Percentiles rank a stretch among this genome's conserved stretches.
Evolutionary conservation across 2,113 vertebrate genomes (phyloP).

Genomic region (Odontesthes bonariensis): DNA sequence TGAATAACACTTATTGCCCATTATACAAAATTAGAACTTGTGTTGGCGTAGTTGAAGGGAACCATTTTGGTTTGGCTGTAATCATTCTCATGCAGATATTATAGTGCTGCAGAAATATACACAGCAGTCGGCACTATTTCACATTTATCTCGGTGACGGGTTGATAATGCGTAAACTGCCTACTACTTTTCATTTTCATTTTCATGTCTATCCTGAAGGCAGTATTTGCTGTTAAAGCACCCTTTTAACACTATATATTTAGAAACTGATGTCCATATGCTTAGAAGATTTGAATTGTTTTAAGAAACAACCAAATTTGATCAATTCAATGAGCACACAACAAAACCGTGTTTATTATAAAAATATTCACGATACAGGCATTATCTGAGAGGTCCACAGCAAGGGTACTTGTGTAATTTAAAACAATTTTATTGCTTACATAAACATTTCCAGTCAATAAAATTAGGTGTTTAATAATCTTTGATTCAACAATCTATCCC

Average conservation of each 20-base stretch:
- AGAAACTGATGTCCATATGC: neutral
- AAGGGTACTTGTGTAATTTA: neutral
- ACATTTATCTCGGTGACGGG: constrained; percentile 2
- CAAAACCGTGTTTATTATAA: neutral
- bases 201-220: neutral
- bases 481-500: constrained; percentile 47
- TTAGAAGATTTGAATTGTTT: constrained; percentile 17
- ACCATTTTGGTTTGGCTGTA: constrained; percentile 54
- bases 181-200: no score
- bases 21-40: constrained; percentile 57
- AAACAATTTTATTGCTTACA: constrained; percentile 14
- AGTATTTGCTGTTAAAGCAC: neutral
- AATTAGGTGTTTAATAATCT: constrained; percentile 51
- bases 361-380: neutral
- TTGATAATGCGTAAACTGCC: constrained; percentile 14
- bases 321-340: neutral
- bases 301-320: neutral
- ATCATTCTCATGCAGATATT: constrained; percentile 36
- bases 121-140: constrained; percentile 38
- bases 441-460: constrained; percentile 36
- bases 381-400: neutral
- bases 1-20: constrained; percentile 58
- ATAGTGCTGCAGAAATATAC: constrained; percentile 30
- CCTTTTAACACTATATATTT: constrained; percentile 8
- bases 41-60: constrained; percentile 53